Percentiles rank a stretch among this genome's conserved stretches.
Conservation (phyloP, 2,113 vertebrate species). For the Donacobius atricapilla region DNA sequence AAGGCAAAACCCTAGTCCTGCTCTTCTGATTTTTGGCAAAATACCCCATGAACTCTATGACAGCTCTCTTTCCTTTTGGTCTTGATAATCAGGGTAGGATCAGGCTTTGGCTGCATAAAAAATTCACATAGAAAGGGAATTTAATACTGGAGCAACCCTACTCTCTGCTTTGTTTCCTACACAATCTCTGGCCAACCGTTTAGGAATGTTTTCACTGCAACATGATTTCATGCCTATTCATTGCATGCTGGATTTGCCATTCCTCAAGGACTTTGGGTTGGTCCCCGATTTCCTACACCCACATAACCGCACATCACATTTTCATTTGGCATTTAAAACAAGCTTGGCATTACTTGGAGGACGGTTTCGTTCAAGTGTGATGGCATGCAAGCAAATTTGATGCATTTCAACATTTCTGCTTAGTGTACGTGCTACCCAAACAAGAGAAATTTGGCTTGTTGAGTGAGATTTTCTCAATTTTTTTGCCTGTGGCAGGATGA, state of each 20-base stretch:
- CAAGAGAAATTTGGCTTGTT: not conserved
- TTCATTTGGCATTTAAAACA: constrained; percentile 73
- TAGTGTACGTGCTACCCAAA: constrained; percentile 71
- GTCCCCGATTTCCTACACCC: constrained; percentile 30
- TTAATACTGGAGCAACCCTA: not conserved
- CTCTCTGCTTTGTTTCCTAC: not conserved
- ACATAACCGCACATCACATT: constrained; percentile 66
- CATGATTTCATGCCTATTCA: constrained; percentile 15
- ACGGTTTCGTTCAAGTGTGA: constrained; percentile 70
- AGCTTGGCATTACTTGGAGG: constrained; percentile 70
- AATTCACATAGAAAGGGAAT: not conserved
- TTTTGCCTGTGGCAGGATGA: not conserved
- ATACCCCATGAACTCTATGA: not conserved
- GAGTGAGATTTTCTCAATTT: not conserved
- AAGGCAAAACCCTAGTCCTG: not conserved
- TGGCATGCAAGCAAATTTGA: constrained; percentile 75
- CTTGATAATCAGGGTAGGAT: constrained; percentile 3
- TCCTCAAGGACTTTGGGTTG: constrained; percentile 28
- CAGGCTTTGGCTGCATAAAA: not conserved
- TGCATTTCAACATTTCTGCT: constrained; percentile 81
- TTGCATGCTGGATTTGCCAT: constrained; percentile 40
- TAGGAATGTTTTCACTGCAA: constrained; percentile 24
- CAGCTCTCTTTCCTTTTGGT: constrained; percentile 8
- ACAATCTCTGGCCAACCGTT: not conserved
- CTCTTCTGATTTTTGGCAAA: not conserved